phyloP scores from a whole-genome alignment of 2,888 invertebrate species.

The Hecatera dysodea region DNA sequence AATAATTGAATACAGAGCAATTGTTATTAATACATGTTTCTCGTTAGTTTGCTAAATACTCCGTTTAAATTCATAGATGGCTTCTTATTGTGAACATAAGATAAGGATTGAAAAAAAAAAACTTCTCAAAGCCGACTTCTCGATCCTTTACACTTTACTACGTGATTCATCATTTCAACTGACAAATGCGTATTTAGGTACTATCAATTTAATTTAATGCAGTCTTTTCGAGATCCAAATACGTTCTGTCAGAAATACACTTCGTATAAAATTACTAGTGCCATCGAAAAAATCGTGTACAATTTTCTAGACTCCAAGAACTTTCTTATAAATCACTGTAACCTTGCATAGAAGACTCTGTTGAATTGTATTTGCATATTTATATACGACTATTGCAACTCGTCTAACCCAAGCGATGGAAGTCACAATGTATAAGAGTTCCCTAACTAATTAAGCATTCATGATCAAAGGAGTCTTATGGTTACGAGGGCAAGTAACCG shows the following conservation, averaged over 20 bases:
- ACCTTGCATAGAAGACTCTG: conserved; percentile 67
- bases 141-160: not conserved
- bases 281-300: not conserved
- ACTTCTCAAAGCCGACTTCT: too few species aligned
- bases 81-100: too few species aligned
- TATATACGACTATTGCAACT: conserved; percentile 65
- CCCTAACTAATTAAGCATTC: conserved; percentile 64
- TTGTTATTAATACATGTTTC: conserved; percentile 12
- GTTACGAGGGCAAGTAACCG: conserved; percentile 44
- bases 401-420: conserved; percentile 63
- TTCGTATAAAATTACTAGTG: not conserved
- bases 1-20: conserved; percentile 28
- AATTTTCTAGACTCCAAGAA: not conserved
- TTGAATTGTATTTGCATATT: conserved; percentile 77
- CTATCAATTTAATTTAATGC: not conserved
- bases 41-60: conserved; percentile 3
- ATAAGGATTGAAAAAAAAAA: too few species aligned
- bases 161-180: conserved; percentile 8
- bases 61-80: not conserved
- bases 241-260: not conserved
- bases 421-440: conserved; percentile 61
- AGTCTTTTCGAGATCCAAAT: not conserved
- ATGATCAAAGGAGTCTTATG: conserved; percentile 58
- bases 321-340: not conserved
- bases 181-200: conserved; percentile 12